Conservation (phyloP, 2,113 vertebrate genomes). For the Cebidichthys violaceus region DNA sequence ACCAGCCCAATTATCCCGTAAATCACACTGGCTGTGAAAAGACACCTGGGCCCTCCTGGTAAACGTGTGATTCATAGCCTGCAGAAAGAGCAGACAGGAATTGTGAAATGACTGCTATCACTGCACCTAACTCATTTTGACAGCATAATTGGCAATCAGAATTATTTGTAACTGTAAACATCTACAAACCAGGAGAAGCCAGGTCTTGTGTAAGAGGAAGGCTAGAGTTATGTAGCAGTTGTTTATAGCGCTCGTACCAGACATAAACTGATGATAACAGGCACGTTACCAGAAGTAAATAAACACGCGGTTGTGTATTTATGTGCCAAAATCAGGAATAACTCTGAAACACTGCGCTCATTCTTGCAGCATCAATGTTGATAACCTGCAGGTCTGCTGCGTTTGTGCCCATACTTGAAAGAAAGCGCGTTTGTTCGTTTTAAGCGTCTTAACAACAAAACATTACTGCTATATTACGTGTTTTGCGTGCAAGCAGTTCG, state of each 20-base stretch:
- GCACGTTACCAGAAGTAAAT: not conserved
- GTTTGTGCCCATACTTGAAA: not conserved
- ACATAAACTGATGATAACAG: slow-evolving; percentile 1
- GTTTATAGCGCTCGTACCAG: not conserved
- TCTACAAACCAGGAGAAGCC: not conserved
- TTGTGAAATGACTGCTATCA: not conserved
- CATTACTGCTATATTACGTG: not conserved
- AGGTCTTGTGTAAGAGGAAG: not conserved
- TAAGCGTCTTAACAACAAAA: too few species aligned
- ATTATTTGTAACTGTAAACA: not conserved
- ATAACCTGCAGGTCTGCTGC: slow-evolving; percentile 38
- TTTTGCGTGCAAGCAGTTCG: not conserved
- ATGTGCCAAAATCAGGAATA: not conserved
- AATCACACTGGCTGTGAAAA: slow-evolving; percentile 43
- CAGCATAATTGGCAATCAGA: not conserved
- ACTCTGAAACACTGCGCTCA: slow-evolving; percentile 21
- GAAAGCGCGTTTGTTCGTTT: not conserved
- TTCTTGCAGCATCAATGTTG: slow-evolving; percentile 8
- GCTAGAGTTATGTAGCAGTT: not conserved
- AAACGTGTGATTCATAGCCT: slow-evolving; percentile 15
- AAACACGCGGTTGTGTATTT: not conserved
- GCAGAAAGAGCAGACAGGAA: slow-evolving; percentile 24
- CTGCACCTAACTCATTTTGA: not conserved
- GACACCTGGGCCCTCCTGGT: slow-evolving; percentile 38
- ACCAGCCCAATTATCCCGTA: slow-evolving; percentile 43